These are phyloP conservation scores for Mythimna impura DNA, from an alignment of 2,888 invertebrate genomes.

Conservation along the genomic window DNA sequence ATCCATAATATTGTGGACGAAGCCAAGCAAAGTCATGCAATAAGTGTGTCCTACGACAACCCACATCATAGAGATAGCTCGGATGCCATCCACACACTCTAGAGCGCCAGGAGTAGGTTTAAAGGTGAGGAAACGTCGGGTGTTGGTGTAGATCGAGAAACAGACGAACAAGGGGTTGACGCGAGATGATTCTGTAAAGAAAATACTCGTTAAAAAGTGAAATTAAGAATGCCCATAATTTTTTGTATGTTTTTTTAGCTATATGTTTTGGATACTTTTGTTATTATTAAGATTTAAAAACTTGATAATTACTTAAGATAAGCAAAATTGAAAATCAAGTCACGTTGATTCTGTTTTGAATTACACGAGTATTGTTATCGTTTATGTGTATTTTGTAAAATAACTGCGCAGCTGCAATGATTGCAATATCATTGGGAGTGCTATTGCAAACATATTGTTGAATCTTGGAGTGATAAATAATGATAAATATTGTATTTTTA, in stretches of 20 bases:
- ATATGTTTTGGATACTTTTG: not conserved
- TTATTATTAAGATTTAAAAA: constrained; percentile 3
- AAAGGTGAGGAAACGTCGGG: constrained; percentile 78
- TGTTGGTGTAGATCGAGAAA: constrained; percentile 85
- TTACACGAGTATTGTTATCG: constrained; percentile 42
- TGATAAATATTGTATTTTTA: not conserved
- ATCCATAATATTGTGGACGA: constrained; percentile 70
- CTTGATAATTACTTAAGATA: constrained; percentile 8
- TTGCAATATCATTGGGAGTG: constrained; percentile 7
- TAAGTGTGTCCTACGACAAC: constrained; percentile 84
- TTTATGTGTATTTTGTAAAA: constrained; percentile 22
- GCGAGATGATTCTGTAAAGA: constrained; percentile 61
- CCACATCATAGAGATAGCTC: constrained; percentile 86
- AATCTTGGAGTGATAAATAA: not conserved
- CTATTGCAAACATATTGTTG: not conserved
- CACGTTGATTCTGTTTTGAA: constrained; percentile 36
- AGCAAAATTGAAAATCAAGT: constrained; percentile 19
- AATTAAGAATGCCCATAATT: not conserved
- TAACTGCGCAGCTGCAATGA: constrained; percentile 16
- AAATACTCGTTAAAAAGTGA: not conserved
- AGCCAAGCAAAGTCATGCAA: constrained; percentile 68
- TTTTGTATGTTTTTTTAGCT: not conserved
- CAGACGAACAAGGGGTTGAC: constrained; percentile 64
- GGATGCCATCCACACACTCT: constrained; percentile 84
- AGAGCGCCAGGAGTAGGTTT: constrained; percentile 74